Evolutionary conservation across 1,140 invertebrate species (phyloP).

Genomic region (Euwallacea similis): DNA sequence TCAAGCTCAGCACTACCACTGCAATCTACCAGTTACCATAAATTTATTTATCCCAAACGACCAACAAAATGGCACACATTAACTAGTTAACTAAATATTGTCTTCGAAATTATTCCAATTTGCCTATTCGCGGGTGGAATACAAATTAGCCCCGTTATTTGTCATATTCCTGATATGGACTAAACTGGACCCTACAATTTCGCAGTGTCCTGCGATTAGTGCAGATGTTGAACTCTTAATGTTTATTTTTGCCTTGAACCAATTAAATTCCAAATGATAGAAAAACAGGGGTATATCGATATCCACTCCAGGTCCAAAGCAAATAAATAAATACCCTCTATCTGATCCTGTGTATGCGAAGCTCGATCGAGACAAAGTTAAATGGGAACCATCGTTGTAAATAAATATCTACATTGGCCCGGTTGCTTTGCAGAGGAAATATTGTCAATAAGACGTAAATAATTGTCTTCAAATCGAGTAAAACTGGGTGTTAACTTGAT

Average conservation of each 20-base stretch:
- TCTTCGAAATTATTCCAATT: slow-evolving; percentile 17
- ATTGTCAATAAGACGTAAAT: too few relatives aligned
- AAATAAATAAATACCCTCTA: slow-evolving; percentile 13
- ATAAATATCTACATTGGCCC: too few relatives aligned
- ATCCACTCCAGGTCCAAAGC: neutral
- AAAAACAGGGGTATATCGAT: slow-evolving; percentile 7
- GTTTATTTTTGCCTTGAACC: slow-evolving; percentile 2
- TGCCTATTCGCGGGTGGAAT: neutral
- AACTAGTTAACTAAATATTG: slow-evolving; percentile 19
- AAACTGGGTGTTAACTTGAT: neutral
- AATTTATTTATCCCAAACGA: neutral
- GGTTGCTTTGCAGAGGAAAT: too few relatives aligned
- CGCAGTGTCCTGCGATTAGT: too few relatives aligned
- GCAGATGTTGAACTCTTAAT: too few relatives aligned
- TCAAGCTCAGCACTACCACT: too few relatives aligned
- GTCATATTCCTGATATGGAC: too few relatives aligned
- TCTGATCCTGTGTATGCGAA: neutral
- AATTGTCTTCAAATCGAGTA: too few relatives aligned
- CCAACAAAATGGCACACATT: slow-evolving; percentile 12
- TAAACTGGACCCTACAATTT: too few relatives aligned
- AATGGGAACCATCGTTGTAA: too few relatives aligned
- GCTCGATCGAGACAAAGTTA: neutral
- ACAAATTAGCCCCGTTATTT: neutral
- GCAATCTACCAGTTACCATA: neutral
- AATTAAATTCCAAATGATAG: slow-evolving; percentile 12